phyloP scores from a whole-genome alignment of 1,140 invertebrate species.

The Philopotamus ludificatus region DNA sequence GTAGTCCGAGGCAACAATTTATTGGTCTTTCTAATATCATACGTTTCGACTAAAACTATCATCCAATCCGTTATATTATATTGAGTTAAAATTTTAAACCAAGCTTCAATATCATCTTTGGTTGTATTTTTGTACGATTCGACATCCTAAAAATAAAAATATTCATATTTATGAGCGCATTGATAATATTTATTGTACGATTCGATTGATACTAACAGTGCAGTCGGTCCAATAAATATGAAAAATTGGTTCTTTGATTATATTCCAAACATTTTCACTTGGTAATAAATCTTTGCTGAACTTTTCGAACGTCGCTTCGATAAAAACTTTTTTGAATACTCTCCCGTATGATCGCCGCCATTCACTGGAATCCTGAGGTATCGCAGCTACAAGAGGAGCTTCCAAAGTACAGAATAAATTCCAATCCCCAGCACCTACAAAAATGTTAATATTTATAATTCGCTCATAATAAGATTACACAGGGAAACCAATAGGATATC shows the following conservation, averaged over 20 bases:
- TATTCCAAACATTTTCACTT: conserved; percentile 69
- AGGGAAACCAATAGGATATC: not conserved
- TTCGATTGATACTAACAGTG: conserved; percentile 61
- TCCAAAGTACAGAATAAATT: conserved; percentile 83
- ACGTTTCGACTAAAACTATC: conserved; percentile 88
- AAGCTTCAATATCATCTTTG: conserved; percentile 84
- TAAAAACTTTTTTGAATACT: conserved; percentile 76
- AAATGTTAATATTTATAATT: not conserved
- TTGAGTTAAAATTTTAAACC: conserved; percentile 76
- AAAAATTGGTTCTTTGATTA: conserved; percentile 84
- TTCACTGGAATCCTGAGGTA: conserved; percentile 84
- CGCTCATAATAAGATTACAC: not conserved
- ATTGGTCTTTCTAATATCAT: conserved; percentile 88
- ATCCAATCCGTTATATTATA: conserved; percentile 88
- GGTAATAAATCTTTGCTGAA: conserved; percentile 72
- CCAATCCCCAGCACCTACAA: conserved; percentile 83
- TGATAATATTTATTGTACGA: conserved; percentile 49
- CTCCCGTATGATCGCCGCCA: conserved; percentile 85
- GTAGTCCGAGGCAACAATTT: conserved; percentile 90
- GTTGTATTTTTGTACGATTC: conserved; percentile 84
- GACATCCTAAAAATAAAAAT: conserved; percentile 69
- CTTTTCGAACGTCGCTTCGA: conserved; percentile 82
- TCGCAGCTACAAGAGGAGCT: conserved; percentile 69
- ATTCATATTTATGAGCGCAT: conserved; percentile 10
- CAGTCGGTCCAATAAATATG: conserved; percentile 96